Evolutionary conservation across 2,888 invertebrate species (phyloP), one percentile per base, ranked within the genome.

Genomic region (Synanthedon formicaeformis): DNA sequence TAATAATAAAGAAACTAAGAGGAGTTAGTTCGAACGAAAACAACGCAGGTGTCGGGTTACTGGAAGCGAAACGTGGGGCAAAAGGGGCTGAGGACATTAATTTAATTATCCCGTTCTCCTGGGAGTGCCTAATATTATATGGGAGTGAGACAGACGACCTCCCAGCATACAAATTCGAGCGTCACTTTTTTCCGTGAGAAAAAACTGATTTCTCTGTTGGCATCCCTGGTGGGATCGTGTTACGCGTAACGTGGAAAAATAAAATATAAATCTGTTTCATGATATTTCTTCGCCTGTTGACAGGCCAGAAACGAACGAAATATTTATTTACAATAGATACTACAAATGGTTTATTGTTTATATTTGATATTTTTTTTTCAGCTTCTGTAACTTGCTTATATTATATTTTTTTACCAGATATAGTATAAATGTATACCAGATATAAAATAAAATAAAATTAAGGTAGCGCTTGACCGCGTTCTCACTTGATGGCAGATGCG

Each of bases 1-100:
- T 67, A 51, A 65, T 71, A 69, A 63, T 67, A 71, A 71, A 67
- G 64, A 68, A 66, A 55, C 52, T 49, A 56, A 55, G 52, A 54
- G 23, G 23, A 55, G 49, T 53, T 60, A 64, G 59, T 58, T 60
- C 54, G 60, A 70, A 67, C 66, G 67, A 76, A 83, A 81, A 84
- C 83, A 84, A 78, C 81, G 82, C 85, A 85, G 84, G 87, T 87
- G 84, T 87, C 82, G 73, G 72, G 77, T 87, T 85, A 84, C 86
- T 73, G 69, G 72, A 71, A 66, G 69, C 76, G 73, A 71, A 72
- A 72, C 74, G 73, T 64, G 75, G 75, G 73, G 74, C 69, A 68
- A 69, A 71, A 76, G 78, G 85, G 84, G 80, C 77, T 66, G 80
- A 74, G 80, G 77, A 81, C 85, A 83, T 86, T 86, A 87, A 87